Evolutionary conservation across 2,797 vertebrate species (phyloP), one percentile per base, ranked within the genome.

Genomic region (Phylloscopus collybita): DNA sequence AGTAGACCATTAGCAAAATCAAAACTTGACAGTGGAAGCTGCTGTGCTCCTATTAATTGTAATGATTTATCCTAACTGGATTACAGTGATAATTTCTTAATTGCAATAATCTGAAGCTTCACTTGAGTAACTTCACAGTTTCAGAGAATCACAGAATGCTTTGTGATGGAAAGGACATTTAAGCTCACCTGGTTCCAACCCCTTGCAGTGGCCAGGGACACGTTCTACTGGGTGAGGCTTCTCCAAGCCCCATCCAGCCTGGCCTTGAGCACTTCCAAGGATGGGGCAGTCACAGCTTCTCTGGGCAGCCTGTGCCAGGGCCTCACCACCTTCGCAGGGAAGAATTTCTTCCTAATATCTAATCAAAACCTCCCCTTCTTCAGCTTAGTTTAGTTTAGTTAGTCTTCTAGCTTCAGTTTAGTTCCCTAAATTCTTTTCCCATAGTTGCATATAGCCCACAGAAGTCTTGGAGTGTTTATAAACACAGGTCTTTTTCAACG

Each of bases 401-500:
- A 42, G 34, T 50, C 30, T 56, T 57, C 32, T 19, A 34, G 45
- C 44, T 45, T 59, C n/a, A 10, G 30, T 65, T 81, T 1, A 69
- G 47, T 45, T 60, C 26, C 16, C 42, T 11, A 40, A 59, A 17
- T 87, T 74, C 22, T 50, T 50, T 79, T 34, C 45, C 50, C 20
- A 4, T 42, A 25, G 22, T n/a, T 9, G 5, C 18, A 21, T 0
- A 0, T n/a, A 17, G 13, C 30, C 12, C 49, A 5, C 44, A 18
- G 4, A 44, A 25, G 18, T 17, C 66, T 16, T 34, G 30, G 25
- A 18, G 5, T 44, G 16, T 25, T 83, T 21, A 6, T 32, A 32
- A 80, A 22, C 13, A 3, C 0, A 0, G 23, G 19, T 30, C 11
- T 44, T 15, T 7, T 6, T 11, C 13, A 25, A 3, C 0, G 0